A percentile compares a stretch with the other conserved stretches of the same genome.
phyloP scores from a whole-genome alignment of 2,888 invertebrate genomes.

The Lamellibrachia columna region DNA sequence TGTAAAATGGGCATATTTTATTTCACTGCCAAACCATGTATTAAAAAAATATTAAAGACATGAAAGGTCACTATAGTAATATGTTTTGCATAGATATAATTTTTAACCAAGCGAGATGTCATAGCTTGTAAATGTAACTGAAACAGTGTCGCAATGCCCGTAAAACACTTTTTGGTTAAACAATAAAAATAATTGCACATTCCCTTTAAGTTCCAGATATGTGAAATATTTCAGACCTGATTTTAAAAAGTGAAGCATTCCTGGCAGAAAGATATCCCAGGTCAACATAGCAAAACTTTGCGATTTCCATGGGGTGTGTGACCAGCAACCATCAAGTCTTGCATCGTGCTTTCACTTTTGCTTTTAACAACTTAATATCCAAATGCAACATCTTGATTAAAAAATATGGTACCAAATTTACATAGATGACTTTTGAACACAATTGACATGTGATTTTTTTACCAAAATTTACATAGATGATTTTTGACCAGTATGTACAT shows the following conservation, averaged over 20 bases:
- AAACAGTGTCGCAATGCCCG: too few relatives aligned
- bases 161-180: not conserved
- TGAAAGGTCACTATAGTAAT: too few relatives aligned
- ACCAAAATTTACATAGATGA: not conserved
- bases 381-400: not conserved
- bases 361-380: not conserved
- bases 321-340: not conserved
- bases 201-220: not conserved
- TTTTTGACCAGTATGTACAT: not conserved
- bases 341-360: not conserved
- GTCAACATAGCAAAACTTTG: not conserved
- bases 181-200: too few relatives aligned
- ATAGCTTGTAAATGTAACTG: too few relatives aligned
- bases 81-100: too few relatives aligned
- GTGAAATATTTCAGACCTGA: not conserved
- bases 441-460: not conserved
- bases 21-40: too few relatives aligned
- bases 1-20: too few relatives aligned
- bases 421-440: not conserved
- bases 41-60: too few relatives aligned
- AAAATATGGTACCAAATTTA: not conserved
- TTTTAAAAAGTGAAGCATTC: not conserved
- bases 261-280: constrained; percentile 12
- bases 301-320: not conserved
- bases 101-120: too few relatives aligned